Base-by-base conservation (phyloP, 2,888 invertebrate genomes). In the Metallyticus violacea region DNA sequence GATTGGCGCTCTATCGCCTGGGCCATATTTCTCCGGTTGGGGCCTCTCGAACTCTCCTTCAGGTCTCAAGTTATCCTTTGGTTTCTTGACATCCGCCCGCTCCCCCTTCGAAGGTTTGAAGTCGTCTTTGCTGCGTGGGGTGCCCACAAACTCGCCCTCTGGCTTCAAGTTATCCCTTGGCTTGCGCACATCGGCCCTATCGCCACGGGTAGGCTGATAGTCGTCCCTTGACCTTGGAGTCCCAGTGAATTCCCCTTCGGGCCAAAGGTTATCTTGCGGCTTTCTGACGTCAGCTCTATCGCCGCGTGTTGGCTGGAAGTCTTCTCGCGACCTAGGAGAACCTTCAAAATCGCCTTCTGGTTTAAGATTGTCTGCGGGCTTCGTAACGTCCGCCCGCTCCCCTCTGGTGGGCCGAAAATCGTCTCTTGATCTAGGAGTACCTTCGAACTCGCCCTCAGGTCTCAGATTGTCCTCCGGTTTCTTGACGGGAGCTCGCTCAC, bases 111-210 rank as follows among this genome's bases (percentile, higher is more conserved):
- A 88, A 93, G 93, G 88, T 91, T 91, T 2, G 40, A 30, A 85
- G 26, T 93, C 91, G 25, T 93, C 93, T 26, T 22, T 25, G 6
- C 27, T 27, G 26, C 79, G 26, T 0, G 40, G 29, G 6, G 40
- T 28, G 4, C 95, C 94, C 77, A 87, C 94, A 77, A 81, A 26
- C 40, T 86, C 84, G 1, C 95, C 91, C 86, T 94, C 93, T 0
- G 93, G 93, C 85, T 95, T 92, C 26, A 96, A 93, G 90, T 96
- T 96, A 90, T 96, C 95, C 88, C 93, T 93, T 6, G 86, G 87
- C n/a, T 88, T 85, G 22, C 29, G 81, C 9, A 91, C 90, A 26
- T 89, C 89, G 5, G 90, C 90, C 29, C 91, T 88, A 90, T 96
- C 95, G 1, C 85, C 94, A 0, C 15, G 40, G 25, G 91, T 93